Percentiles rank a stretch among this genome's conserved stretches.
phyloP scores from a whole-genome alignment of 2,797 vertebrate species.

The Pantherophis vulpinus region DNA sequence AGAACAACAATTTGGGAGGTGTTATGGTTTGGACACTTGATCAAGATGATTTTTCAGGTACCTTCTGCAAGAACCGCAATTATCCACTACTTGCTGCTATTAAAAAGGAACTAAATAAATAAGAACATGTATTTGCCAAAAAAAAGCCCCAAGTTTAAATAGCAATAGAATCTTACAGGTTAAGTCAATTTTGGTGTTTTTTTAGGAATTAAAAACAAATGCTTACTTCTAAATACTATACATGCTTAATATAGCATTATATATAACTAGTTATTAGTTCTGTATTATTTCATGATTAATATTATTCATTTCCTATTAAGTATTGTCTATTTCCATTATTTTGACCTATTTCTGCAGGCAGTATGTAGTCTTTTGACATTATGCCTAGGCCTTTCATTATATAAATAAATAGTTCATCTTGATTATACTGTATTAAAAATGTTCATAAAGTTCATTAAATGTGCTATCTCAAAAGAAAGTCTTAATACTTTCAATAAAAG shows the following conservation, averaged over 20 bases:
- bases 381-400: background rate
- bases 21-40: slow-evolving; percentile 76
- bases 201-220: background rate
- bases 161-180: background rate
- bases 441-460: background rate
- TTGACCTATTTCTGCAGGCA: background rate
- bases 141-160: background rate
- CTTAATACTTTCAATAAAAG: background rate
- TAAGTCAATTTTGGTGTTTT: background rate
- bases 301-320: background rate
- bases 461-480: background rate
- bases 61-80: slow-evolving; percentile 73
- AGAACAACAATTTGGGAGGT: slow-evolving; percentile 68
- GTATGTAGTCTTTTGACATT: background rate
- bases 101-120: background rate
- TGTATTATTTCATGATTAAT: background rate
- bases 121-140: background rate
- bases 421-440: background rate
- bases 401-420: background rate
- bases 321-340: background rate
- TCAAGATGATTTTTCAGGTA: slow-evolving; percentile 74
- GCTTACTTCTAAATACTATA: background rate
- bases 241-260: background rate
- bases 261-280: background rate
- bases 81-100: slow-evolving; percentile 55